Percentiles rank a stretch among this genome's conserved stretches.
Conservation (phyloP, 2,888 invertebrate genomes). For the Cylloceria caligata region DNA sequence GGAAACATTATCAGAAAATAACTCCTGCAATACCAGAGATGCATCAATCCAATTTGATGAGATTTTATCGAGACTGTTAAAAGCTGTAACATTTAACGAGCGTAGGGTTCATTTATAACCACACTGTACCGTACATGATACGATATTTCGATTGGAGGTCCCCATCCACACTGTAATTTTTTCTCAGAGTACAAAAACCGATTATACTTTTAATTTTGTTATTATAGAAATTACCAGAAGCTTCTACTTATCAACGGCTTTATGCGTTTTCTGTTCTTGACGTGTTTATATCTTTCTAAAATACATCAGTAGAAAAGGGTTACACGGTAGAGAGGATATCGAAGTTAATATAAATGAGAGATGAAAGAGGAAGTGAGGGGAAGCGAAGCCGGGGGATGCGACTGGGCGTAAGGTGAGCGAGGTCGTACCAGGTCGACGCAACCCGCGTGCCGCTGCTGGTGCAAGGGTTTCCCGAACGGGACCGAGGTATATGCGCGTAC, state of each 20-base stretch:
- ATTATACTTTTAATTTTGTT: not conserved
- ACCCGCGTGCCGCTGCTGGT: constrained; percentile 40
- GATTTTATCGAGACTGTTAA: not conserved
- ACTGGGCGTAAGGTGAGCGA: constrained; percentile 41
- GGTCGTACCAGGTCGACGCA: constrained; percentile 61
- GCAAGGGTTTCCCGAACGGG: constrained; percentile 67
- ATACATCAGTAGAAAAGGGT: not conserved
- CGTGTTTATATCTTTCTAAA: too few relatives aligned
- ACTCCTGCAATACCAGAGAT: not conserved
- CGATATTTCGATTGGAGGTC: not conserved
- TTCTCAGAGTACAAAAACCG: not conserved
- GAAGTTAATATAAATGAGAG: constrained; percentile 45
- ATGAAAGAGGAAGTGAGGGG: constrained; percentile 45
- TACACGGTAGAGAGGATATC: not conserved
- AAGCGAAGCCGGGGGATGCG: constrained; percentile 23
- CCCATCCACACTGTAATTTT: not conserved
- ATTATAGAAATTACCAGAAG: not conserved
- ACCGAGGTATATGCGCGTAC: constrained; percentile 19
- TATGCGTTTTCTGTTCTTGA: too few relatives aligned
- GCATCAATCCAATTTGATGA: not conserved
- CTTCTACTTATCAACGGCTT: not conserved
- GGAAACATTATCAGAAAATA: not conserved
- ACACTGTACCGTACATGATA: too few relatives aligned
- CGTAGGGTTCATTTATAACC: not conserved
- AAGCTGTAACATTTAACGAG: not conserved